A percentile compares a stretch with the other conserved stretches of the same genome.
Evolutionary conservation across 1,140 invertebrate genomes (phyloP).

Genomic region (Brachionus koreanus): DNA sequence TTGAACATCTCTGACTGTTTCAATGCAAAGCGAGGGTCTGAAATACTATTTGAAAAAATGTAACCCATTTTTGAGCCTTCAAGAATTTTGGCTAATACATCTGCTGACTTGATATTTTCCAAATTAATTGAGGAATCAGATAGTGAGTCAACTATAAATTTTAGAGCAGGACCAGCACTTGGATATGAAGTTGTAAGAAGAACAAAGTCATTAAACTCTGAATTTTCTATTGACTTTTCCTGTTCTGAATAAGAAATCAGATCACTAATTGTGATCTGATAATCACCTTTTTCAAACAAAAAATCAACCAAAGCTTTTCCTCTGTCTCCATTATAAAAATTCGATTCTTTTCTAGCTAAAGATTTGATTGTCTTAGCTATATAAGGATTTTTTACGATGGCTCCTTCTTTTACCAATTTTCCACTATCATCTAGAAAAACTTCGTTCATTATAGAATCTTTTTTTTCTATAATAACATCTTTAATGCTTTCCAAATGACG

Average conservation of each 20-base stretch:
- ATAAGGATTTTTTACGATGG: slow-evolving; percentile 43
- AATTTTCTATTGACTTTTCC: not conserved
- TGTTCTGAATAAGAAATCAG: not conserved
- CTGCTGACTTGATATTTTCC: not conserved
- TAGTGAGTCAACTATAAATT: not conserved
- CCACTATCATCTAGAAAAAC: slow-evolving; percentile 44
- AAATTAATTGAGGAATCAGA: not conserved
- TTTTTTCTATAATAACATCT: not conserved
- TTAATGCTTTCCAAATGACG: slow-evolving; percentile 2
- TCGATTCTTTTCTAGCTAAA: slow-evolving; percentile 7
- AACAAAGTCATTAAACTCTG: slow-evolving; percentile 4
- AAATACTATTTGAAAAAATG: slow-evolving; percentile 3
- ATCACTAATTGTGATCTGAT: not conserved
- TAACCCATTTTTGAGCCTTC: slow-evolving; percentile 21
- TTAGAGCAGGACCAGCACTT: not conserved
- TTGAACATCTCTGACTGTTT: not conserved
- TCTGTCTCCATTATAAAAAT: slow-evolving; percentile 10
- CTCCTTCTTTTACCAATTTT: slow-evolving; percentile 44
- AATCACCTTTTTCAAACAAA: not conserved
- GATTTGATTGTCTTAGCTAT: slow-evolving; percentile 41
- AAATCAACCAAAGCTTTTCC: not conserved
- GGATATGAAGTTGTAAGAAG: not conserved
- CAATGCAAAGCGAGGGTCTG: not conserved
- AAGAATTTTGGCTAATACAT: not conserved
- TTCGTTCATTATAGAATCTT: not conserved